These are phyloP conservation scores for Electrona antarctica DNA, from an alignment of 2,113 vertebrate species.

Conservation along the genomic window DNA sequence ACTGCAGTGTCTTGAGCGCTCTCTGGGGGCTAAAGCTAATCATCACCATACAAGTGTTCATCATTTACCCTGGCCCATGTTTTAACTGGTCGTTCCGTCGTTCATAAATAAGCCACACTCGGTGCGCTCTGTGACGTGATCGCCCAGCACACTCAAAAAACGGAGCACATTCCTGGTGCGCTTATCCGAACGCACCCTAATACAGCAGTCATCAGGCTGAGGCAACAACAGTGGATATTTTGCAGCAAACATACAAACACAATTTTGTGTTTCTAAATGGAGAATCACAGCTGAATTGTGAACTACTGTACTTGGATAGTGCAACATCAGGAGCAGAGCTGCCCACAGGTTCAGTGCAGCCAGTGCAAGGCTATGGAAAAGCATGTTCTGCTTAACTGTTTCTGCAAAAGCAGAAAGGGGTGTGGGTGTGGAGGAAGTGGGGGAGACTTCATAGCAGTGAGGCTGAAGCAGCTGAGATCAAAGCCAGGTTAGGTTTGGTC, in stretches of 20 bases:
- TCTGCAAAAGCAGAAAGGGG: not conserved
- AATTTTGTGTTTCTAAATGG: not conserved
- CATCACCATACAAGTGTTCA: too few species aligned
- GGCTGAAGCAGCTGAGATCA: conserved; percentile 16
- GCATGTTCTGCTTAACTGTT: conserved; percentile 54
- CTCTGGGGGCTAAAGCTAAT: too few species aligned
- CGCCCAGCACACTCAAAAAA: too few species aligned
- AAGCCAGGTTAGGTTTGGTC: conserved; percentile 1
- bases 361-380: conserved; percentile 23
- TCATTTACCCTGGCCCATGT: too few species aligned
- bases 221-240: conserved; percentile 26
- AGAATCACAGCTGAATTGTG: conserved; percentile 7
- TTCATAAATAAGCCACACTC: too few species aligned
- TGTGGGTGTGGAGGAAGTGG: not conserved
- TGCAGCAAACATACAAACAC: conserved; percentile 8
- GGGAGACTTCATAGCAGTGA: conserved; percentile 10
- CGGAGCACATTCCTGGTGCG: too few species aligned
- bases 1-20: too few species aligned
- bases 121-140: too few species aligned
- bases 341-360: conserved; percentile 10
- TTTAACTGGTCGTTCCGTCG: too few species aligned
- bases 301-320: conserved; percentile 40
- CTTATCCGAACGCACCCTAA: not conserved
- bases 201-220: conserved; percentile 23
- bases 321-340: conserved; percentile 37